phyloP scores from a whole-genome alignment of 2,797 vertebrate species.

The Lutjanus campechanus region DNA sequence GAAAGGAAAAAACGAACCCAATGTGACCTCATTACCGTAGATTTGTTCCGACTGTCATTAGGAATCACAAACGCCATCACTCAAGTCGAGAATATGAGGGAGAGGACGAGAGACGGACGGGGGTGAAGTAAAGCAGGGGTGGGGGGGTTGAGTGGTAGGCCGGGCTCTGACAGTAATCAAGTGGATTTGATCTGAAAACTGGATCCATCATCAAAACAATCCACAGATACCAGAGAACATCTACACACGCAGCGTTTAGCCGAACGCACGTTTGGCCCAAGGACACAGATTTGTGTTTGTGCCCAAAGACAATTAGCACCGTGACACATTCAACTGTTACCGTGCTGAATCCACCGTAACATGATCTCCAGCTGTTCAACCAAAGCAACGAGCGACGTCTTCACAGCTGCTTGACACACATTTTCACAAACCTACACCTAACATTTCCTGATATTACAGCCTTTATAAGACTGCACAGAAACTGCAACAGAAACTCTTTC shows the following conservation, averaged over 20 bases:
- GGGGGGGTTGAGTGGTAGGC: neutral
- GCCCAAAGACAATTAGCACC: conserved; percentile 39
- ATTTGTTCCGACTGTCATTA: conserved; percentile 99
- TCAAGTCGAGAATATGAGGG: conserved; percentile 85
- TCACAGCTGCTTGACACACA: conserved; percentile 2
- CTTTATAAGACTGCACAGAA: no score
- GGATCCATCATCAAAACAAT: conserved; percentile 51
- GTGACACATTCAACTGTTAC: conserved; percentile 36
- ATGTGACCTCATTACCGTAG: conserved; percentile 96
- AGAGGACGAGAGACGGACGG: conserved; percentile 35
- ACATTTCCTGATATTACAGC: no score
- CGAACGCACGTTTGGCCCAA: conserved; percentile 5
- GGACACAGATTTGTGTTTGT: conserved; percentile 34
- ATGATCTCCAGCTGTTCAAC: conserved; percentile 27
- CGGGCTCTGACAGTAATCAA: conserved; percentile 58
- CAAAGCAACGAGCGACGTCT: neutral
- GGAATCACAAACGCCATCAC: conserved; percentile 93
- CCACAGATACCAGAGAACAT: conserved; percentile 41
- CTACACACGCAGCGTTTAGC: conserved; percentile 19
- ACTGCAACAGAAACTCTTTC: no score
- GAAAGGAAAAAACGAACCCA: conserved; percentile 75
- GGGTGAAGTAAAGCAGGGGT: conserved; percentile 32
- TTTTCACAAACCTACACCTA: neutral
- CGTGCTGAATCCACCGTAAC: conserved; percentile 13
- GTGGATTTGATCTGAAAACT: conserved; percentile 68